Conservation (phyloP, 2,888 invertebrate genomes). For the Leucania comma region DNA sequence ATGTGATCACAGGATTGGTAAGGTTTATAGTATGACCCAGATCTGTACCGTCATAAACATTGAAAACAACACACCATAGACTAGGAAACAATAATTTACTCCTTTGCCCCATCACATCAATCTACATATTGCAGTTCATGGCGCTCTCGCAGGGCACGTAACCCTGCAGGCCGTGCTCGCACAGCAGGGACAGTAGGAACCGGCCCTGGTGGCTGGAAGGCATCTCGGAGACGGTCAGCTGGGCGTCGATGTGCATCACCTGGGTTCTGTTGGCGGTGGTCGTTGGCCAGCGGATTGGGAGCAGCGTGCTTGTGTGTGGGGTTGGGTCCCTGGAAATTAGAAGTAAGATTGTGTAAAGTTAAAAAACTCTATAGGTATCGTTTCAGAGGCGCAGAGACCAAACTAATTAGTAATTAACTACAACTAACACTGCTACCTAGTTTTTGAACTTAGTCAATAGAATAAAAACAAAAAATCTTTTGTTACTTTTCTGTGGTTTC, state of each 20-base stretch:
- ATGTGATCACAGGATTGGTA: too few species aligned
- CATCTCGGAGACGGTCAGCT: slow-evolving; percentile 66
- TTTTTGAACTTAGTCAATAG: too few species aligned
- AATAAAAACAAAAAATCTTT: neutral
- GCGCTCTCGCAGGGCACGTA: slow-evolving; percentile 83
- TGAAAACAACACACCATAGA: slow-evolving; percentile 9
- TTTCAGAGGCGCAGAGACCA: neutral
- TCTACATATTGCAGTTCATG: slow-evolving; percentile 66
- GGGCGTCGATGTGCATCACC: slow-evolving; percentile 72
- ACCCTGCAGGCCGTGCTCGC: slow-evolving; percentile 79
- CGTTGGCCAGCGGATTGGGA: slow-evolving; percentile 77
- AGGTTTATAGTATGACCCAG: too few species aligned
- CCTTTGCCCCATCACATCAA: slow-evolving; percentile 2
- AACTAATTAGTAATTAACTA: too few species aligned
- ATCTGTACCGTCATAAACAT: too few species aligned
- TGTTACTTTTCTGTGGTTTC: neutral
- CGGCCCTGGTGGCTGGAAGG: slow-evolving; percentile 66
- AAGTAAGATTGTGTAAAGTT: neutral
- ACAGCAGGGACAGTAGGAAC: slow-evolving; percentile 76
- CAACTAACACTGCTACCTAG: too few species aligned
- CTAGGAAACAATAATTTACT: slow-evolving; percentile 30
- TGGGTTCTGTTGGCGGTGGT: slow-evolving; percentile 71
- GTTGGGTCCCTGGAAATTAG: slow-evolving; percentile 80
- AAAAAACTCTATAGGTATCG: neutral
- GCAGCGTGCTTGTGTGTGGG: slow-evolving; percentile 69